Percentiles rank a stretch among this genome's conserved stretches.
These are phyloP conservation scores for Cryptophagus acutangulus DNA, from an alignment of 2,888 invertebrate species.

Conservation along the genomic window DNA sequence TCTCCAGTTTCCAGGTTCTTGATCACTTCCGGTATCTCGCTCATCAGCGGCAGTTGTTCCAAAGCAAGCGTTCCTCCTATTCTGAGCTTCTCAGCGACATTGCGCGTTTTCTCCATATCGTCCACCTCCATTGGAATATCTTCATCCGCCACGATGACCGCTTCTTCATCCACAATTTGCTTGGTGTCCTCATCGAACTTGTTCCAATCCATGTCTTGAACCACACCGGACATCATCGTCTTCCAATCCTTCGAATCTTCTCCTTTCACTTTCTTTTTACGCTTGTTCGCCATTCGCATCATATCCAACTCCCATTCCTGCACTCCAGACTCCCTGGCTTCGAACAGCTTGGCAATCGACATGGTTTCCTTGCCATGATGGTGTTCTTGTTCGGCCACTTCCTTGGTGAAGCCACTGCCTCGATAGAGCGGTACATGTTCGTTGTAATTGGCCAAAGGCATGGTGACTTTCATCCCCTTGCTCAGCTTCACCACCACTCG, in stretches of 20 bases:
- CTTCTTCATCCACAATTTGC: constrained; percentile 66
- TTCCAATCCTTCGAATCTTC: constrained; percentile 41
- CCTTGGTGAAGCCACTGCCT: constrained; percentile 51
- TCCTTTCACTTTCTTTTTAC: constrained; percentile 42
- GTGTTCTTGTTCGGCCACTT: constrained; percentile 46
- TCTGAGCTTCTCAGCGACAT: constrained; percentile 57
- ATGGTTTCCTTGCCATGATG: constrained; percentile 44
- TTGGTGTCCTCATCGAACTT: constrained; percentile 68
- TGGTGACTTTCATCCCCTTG: constrained; percentile 64
- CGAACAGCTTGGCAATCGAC: constrained; percentile 61
- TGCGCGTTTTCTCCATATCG: constrained; percentile 55
- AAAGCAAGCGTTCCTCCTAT: constrained; percentile 51
- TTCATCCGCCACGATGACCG: constrained; percentile 48
- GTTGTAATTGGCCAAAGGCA: constrained; percentile 51
- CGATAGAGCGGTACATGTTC: constrained; percentile 37
- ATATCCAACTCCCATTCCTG: constrained; percentile 46
- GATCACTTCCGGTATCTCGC: constrained; percentile 59
- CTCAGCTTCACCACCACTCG: constrained; percentile 65
- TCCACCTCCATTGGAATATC: constrained; percentile 51
- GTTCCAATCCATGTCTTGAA: constrained; percentile 56
- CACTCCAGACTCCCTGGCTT: constrained; percentile 44
- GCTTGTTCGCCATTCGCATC: constrained; percentile 42
- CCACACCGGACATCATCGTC: constrained; percentile 54
- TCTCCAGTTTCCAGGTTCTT: constrained; percentile 58
- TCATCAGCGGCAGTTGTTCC: constrained; percentile 56